Conservation (phyloP, 2,797 vertebrate genomes). For the Acridotheres tristis region DNA sequence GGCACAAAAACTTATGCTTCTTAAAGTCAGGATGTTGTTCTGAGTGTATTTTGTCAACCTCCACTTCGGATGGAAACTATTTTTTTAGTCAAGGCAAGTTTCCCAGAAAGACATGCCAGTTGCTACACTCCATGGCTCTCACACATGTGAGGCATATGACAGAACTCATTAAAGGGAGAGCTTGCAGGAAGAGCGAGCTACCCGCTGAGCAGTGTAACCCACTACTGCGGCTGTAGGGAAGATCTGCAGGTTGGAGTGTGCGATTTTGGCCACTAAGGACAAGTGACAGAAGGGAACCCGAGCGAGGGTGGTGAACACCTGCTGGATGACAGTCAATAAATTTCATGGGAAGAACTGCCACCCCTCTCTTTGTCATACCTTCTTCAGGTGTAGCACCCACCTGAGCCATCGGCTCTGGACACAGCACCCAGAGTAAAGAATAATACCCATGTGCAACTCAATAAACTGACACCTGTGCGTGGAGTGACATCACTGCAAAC, state of each 20-base stretch:
- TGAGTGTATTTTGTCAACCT: background rate
- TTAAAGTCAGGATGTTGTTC: background rate
- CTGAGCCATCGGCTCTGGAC: background rate
- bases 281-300: background rate
- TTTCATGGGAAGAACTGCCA: background rate
- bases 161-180: background rate
- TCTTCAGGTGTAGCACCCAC: background rate
- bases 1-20: background rate
- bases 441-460: accelerated
- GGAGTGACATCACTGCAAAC: background rate
- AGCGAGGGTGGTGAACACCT: background rate
- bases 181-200: background rate
- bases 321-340: accelerated
- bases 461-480: accelerated
- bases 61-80: background rate
- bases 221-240: background rate
- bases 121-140: background rate
- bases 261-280: background rate
- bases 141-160: background rate
- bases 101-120: background rate
- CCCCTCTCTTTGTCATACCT: accelerated
- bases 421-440: background rate
- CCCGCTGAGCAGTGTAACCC: background rate
- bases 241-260: background rate
- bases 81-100: background rate